Evolutionary conservation across 2,797 vertebrate genomes (phyloP).

Genomic region (Propithecus deckenii): DNA sequence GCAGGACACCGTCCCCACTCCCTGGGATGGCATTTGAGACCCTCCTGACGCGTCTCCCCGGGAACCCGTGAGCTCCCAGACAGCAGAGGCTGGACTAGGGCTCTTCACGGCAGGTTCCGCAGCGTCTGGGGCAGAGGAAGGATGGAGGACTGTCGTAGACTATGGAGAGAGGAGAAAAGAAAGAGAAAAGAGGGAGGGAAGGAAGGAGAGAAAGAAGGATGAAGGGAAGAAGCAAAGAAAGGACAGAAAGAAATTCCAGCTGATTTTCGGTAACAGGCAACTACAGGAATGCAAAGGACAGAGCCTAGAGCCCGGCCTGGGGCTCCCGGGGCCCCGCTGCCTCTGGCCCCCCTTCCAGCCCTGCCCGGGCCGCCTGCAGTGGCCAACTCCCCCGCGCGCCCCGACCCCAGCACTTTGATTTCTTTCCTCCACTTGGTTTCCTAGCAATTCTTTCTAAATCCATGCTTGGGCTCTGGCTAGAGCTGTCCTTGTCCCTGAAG

Average conservation of each 20-base stretch:
- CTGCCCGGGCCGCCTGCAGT: not conserved
- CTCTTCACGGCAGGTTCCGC: not conserved
- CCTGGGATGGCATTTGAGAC: not conserved
- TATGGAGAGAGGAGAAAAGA: not conserved
- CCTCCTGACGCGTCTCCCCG: not conserved
- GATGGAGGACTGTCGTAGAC: accelerated
- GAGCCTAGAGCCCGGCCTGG: not conserved
- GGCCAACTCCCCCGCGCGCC: not conserved
- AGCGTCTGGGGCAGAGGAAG: not conserved
- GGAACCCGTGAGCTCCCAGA: not conserved
- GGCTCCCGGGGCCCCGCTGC: not conserved
- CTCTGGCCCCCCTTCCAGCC: not conserved
- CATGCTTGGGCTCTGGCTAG: not conserved
- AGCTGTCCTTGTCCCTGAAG: not conserved
- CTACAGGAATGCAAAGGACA: not conserved
- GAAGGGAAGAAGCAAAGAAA: not conserved
- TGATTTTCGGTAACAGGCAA: not conserved
- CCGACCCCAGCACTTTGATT: not conserved
- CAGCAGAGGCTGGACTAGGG: not conserved
- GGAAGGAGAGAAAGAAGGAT: not conserved
- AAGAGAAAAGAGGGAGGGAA: not conserved
- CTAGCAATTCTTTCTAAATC: not conserved
- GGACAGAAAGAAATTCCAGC: not conserved
- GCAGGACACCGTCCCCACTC: not conserved
- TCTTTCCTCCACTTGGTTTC: not conserved